Evolutionary conservation across 2,797 vertebrate species (phyloP).

Genomic region (Synaphobranchus kaupii): DNA sequence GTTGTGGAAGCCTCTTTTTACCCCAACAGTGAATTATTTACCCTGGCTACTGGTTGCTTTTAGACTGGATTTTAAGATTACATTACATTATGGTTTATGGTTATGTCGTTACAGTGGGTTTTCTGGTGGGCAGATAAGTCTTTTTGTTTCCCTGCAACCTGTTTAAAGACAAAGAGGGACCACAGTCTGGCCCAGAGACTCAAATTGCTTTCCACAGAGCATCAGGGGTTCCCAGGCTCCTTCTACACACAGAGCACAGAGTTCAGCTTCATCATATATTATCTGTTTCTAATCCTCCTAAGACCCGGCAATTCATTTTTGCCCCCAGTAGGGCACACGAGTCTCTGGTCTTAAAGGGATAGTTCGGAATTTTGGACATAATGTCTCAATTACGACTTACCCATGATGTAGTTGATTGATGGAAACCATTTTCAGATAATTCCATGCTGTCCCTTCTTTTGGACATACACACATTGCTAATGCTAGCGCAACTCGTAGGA

Average conservation of each 20-base stretch:
- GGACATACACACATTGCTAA: too few species aligned
- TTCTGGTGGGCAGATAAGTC: not conserved
- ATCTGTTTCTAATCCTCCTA: not conserved
- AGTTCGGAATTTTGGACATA: too few species aligned
- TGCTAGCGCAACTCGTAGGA: too few species aligned
- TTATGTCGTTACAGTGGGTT: not conserved
- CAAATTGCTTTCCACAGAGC: not conserved
- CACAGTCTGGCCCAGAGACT: not conserved
- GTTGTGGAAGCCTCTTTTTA: not conserved
- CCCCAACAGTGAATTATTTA: not conserved
- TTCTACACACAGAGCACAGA: not conserved
- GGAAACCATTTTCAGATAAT: too few species aligned
- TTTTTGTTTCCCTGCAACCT: not conserved
- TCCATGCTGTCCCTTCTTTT: too few species aligned
- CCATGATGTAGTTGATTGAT: too few species aligned
- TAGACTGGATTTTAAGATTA: not conserved
- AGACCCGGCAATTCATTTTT: not conserved
- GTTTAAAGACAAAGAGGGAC: not conserved
- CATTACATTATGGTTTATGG: not conserved
- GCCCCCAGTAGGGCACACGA: not conserved
- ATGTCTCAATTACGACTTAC: too few species aligned
- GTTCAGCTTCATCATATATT: not conserved
- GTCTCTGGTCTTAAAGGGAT: too few species aligned
- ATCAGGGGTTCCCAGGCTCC: not conserved
- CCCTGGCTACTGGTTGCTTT: not conserved